phyloP scores from a whole-genome alignment of 2,888 invertebrate genomes.

The Volucella zonaria region DNA sequence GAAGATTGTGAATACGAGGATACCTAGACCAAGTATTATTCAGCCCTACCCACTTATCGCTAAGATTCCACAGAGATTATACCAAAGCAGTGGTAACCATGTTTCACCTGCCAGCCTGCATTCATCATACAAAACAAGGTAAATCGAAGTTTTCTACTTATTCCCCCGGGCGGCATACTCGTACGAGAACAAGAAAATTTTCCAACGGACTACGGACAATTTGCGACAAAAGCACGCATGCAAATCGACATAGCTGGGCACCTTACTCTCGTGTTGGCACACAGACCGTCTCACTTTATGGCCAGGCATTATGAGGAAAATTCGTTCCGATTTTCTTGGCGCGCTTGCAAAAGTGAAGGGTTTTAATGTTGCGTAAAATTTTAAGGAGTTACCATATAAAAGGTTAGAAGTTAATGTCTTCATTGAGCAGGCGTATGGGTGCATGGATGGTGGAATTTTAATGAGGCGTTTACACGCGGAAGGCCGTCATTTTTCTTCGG shows the following conservation, averaged over 20 bases:
- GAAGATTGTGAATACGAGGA: slow-evolving; percentile 18
- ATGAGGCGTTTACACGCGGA: slow-evolving; percentile 66
- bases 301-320: slow-evolving; percentile 47
- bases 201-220: slow-evolving; percentile 52
- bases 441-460: slow-evolving; percentile 63
- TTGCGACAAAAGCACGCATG: slow-evolving; percentile 73
- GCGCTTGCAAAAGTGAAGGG: slow-evolving; percentile 59
- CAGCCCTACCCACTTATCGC: slow-evolving; percentile 64
- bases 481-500: slow-evolving; percentile 44
- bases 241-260: slow-evolving; percentile 68
- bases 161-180: slow-evolving; percentile 36
- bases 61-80: slow-evolving; percentile 60
- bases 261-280: slow-evolving; percentile 17
- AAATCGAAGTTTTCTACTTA: slow-evolving; percentile 50
- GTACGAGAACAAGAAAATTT: not conserved
- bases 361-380: slow-evolving; percentile 73
- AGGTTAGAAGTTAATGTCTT: slow-evolving; percentile 74
- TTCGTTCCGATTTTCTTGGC: slow-evolving; percentile 64
- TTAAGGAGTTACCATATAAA: slow-evolving; percentile 72
- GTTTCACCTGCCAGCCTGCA: slow-evolving; percentile 67
- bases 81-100: slow-evolving; percentile 37
- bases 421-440: slow-evolving; percentile 51
- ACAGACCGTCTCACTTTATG: slow-evolving; percentile 52
- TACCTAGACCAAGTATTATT: slow-evolving; percentile 6
- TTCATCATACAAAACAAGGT: slow-evolving; percentile 69